Evolutionary conservation across 2,888 invertebrate genomes (phyloP).

Genomic region (Graphium colonna): DNA sequence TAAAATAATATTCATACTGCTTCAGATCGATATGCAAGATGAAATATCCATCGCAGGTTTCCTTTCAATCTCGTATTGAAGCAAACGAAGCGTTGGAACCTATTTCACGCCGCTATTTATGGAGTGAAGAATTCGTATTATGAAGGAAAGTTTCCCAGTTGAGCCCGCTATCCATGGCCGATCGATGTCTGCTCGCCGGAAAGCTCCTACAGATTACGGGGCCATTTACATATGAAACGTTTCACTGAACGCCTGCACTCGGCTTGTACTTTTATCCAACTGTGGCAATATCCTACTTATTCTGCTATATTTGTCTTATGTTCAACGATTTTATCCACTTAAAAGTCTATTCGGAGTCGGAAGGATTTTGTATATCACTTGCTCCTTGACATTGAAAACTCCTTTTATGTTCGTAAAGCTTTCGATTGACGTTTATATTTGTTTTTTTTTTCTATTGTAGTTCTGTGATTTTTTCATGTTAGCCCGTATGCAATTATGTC

Average conservation of each 20-base stretch:
- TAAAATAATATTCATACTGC: too few species aligned
- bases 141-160: conserved; percentile 53
- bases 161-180: conserved; percentile 54
- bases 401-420: neutral
- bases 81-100: neutral
- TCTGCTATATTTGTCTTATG: conserved; percentile 48
- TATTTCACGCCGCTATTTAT: conserved; percentile 38
- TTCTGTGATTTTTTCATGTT: conserved; percentile 7
- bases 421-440: neutral
- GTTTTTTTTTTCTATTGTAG: conserved; percentile 19
- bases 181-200: conserved; percentile 58
- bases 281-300: conserved; percentile 42
- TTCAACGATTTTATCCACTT: conserved; percentile 47
- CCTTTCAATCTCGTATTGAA: neutral
- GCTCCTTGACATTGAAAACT: conserved; percentile 27
- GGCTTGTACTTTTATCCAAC: conserved; percentile 56
- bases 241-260: conserved; percentile 65
- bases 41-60: neutral
- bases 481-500: too few species aligned
- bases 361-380: conserved; percentile 37
- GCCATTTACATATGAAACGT: conserved; percentile 75
- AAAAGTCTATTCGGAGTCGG: conserved; percentile 34
- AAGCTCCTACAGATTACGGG: conserved; percentile 64
- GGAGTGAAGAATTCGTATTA: conserved; percentile 43
- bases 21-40: too few species aligned